Conservation (phyloP, 2,797 vertebrate species). For the Chlorospingus flavigularis region DNA sequence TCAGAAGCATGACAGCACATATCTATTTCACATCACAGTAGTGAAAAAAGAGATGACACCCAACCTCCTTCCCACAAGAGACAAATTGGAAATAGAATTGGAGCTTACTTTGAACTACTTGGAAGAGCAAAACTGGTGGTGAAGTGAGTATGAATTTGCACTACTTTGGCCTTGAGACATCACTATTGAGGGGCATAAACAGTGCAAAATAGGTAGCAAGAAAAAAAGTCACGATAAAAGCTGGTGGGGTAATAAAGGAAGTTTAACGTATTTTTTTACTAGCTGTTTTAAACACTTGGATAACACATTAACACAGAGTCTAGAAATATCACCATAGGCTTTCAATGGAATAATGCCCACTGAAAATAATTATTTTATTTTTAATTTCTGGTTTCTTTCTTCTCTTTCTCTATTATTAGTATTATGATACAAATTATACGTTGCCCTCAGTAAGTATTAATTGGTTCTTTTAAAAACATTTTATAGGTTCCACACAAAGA, state of each 20-base stretch:
- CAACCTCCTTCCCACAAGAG: conserved; percentile 2
- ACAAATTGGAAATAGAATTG: conserved; percentile 39
- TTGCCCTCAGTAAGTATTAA: conserved; percentile 43
- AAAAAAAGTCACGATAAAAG: neutral
- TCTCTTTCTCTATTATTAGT: neutral
- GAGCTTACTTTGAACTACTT: conserved; percentile 18
- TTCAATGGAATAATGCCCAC: neutral
- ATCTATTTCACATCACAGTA: conserved; percentile 23
- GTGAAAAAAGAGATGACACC: neutral
- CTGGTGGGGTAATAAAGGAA: neutral
- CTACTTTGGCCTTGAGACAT: neutral
- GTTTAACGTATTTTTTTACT: neutral
- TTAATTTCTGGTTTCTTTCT: neutral
- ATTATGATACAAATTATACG: neutral
- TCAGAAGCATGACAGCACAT: conserved; percentile 14
- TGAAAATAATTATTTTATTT: neutral
- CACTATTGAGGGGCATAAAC: neutral
- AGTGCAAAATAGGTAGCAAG: neutral
- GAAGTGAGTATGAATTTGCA: neutral
- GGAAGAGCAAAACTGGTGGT: conserved; percentile 5
- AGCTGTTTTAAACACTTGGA: neutral
- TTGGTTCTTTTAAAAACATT: conserved; percentile 43
- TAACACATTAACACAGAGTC: neutral
- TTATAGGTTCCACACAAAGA: conserved; percentile 38
- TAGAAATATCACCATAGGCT: neutral